phyloP scores from a whole-genome alignment of 2,113 vertebrate species.

The Sander vitreus region DNA sequence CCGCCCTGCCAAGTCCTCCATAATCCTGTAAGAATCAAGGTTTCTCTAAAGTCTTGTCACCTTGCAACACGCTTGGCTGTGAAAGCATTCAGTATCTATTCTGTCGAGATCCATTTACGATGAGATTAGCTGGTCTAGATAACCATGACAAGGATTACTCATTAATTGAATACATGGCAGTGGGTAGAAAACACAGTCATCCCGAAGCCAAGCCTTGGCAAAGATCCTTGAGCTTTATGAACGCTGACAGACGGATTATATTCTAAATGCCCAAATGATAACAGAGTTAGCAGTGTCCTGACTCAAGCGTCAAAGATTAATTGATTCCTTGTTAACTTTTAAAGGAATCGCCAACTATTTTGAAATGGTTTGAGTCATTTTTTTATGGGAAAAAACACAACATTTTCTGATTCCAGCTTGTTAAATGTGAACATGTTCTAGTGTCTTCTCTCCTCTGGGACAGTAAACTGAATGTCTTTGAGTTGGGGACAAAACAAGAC shows the following conservation, averaged over 20 bases:
- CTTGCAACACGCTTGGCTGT: slow-evolving; percentile 10
- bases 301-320: no score
- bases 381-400: no score
- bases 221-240: slow-evolving; percentile 5
- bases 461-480: no score
- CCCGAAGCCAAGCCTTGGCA: background rate
- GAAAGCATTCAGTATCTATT: slow-evolving; percentile 23
- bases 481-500: no score
- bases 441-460: no score
- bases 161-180: slow-evolving; percentile 29
- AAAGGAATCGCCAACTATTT: no score
- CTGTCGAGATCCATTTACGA: slow-evolving; percentile 13
- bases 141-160: slow-evolving; percentile 45
- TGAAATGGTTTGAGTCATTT: no score
- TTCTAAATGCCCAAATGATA: background rate
- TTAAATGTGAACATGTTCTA: no score
- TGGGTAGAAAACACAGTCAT: background rate
- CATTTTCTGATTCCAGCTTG: no score
- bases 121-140: slow-evolving; percentile 39
- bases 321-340: no score
- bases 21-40: slow-evolving; percentile 48
- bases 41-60: slow-evolving; percentile 23
- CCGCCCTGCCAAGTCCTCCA: slow-evolving; percentile 11
- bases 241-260: slow-evolving; percentile 26
- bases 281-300: background rate